A percentile compares a stretch with the other conserved stretches of the same genome.
Conservation (phyloP, 2,113 vertebrate species). For the Mohoua ochrocephala region DNA sequence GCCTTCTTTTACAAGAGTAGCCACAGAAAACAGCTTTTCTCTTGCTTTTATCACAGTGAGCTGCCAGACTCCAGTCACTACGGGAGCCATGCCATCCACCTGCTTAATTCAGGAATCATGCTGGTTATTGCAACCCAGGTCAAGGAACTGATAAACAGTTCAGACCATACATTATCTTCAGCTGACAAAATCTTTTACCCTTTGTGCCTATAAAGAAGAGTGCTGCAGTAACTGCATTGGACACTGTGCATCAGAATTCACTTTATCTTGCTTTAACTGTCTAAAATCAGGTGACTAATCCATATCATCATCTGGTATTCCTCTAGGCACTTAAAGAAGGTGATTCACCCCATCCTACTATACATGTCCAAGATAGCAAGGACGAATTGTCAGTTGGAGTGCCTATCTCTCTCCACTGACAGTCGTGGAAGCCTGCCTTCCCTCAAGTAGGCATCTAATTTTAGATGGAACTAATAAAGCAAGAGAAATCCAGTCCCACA, state of each 20-base stretch:
- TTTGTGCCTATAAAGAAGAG: background rate
- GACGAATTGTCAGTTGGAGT: background rate
- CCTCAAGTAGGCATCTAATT: background rate
- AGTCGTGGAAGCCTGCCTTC: background rate
- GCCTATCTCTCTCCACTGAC: background rate
- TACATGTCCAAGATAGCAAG: background rate
- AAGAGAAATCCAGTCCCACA: background rate
- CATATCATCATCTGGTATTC: background rate
- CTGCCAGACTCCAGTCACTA: background rate
- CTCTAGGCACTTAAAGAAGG: background rate
- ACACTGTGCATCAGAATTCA: background rate
- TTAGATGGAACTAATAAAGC: background rate
- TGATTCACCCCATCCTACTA: background rate
- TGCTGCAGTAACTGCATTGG: background rate
- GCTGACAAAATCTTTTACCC: conserved; percentile 12
- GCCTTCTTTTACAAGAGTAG: background rate
- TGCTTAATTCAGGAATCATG: background rate
- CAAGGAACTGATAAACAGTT: conserved; percentile 24
- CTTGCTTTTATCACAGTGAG: conserved; percentile 8
- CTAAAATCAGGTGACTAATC: conserved; percentile 5
- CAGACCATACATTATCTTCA: conserved; percentile 1
- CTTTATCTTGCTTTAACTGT: conserved; percentile 7
- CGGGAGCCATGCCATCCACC: background rate
- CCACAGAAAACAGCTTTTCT: background rate
- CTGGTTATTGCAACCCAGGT: background rate